phyloP scores from a whole-genome alignment of 2,797 vertebrate genomes.

The Pseudocheirus occidentalis region DNA sequence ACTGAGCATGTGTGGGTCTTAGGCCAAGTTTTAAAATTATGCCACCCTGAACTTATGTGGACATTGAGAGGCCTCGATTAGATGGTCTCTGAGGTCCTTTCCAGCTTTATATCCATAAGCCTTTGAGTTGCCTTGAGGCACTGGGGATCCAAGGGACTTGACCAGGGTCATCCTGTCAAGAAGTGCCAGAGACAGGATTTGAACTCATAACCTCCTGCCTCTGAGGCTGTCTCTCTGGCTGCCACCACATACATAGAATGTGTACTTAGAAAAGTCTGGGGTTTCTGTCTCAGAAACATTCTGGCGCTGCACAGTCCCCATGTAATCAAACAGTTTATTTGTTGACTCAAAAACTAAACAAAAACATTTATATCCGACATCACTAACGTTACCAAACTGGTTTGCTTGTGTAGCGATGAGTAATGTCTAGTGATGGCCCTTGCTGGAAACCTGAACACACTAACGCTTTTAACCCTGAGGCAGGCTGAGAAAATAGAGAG shows the following conservation, averaged over 20 bases:
- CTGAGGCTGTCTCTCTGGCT: background rate
- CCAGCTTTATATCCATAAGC: background rate
- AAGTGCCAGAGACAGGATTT: background rate
- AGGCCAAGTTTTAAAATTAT: background rate
- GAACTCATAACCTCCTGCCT: background rate
- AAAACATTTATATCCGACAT: constrained; percentile 64
- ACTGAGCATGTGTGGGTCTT: background rate
- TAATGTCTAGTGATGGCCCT: constrained; percentile 61
- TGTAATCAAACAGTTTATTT: constrained; percentile 70
- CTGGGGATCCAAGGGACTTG: background rate
- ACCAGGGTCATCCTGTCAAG: background rate
- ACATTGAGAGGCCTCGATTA: background rate
- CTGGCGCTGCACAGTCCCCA: background rate
- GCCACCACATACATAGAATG: background rate
- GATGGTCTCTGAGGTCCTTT: background rate
- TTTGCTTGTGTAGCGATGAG: constrained; percentile 57
- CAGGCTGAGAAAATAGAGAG: constrained; percentile 49
- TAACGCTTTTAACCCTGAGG: constrained; percentile 18
- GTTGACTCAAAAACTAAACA: constrained; percentile 64
- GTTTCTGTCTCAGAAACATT: background rate
- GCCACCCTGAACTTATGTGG: background rate
- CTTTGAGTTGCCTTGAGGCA: background rate
- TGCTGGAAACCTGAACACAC: constrained; percentile 62
- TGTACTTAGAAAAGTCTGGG: background rate
- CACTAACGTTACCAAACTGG: constrained; percentile 10